phyloP scores from a whole-genome alignment of 1,140 invertebrate genomes.

The Ceratoteleas bidentatus region DNA sequence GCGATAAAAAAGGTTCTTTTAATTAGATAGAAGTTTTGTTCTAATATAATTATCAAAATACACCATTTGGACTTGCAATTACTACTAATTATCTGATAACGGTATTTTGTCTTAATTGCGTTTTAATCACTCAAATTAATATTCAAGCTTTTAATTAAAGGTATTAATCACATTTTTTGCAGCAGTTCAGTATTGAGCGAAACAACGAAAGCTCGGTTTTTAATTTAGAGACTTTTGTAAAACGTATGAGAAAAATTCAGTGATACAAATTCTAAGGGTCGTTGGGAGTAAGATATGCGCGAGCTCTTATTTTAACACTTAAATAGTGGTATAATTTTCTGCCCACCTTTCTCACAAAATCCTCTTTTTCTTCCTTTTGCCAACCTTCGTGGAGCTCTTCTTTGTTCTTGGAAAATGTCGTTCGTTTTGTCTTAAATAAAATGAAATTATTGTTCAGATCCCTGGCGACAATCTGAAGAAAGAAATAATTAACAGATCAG shows the following conservation, averaged over 20 bases:
- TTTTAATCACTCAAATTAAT: not conserved
- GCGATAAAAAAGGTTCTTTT: too few relatives aligned
- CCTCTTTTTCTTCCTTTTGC: conserved; percentile 18
- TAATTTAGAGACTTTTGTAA: not conserved
- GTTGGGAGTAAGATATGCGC: conserved; percentile 16
- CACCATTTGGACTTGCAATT: too few relatives aligned
- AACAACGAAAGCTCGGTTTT: not conserved
- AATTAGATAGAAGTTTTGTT: too few relatives aligned
- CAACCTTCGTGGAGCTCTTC: conserved; percentile 19
- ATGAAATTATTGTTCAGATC: conserved; percentile 27
- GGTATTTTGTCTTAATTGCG: too few relatives aligned
- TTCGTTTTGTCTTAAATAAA: conserved; percentile 25
- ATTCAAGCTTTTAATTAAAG: not conserved
- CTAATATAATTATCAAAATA: too few relatives aligned
- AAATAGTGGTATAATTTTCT: conserved; percentile 31
- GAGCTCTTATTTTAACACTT: conserved; percentile 32
- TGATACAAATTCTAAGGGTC: not conserved
- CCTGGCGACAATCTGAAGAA: not conserved
- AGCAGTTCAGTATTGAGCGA: not conserved
- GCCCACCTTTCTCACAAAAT: conserved; percentile 14
- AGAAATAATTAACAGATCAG: not conserved
- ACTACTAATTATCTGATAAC: too few relatives aligned
- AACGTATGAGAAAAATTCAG: not conserved
- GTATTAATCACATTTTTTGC: not conserved
- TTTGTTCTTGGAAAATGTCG: conserved; percentile 23